These are phyloP conservation scores for Pristionchus maxplancki DNA, from an alignment of 2,888 invertebrate species.

Conservation along the genomic window DNA sequence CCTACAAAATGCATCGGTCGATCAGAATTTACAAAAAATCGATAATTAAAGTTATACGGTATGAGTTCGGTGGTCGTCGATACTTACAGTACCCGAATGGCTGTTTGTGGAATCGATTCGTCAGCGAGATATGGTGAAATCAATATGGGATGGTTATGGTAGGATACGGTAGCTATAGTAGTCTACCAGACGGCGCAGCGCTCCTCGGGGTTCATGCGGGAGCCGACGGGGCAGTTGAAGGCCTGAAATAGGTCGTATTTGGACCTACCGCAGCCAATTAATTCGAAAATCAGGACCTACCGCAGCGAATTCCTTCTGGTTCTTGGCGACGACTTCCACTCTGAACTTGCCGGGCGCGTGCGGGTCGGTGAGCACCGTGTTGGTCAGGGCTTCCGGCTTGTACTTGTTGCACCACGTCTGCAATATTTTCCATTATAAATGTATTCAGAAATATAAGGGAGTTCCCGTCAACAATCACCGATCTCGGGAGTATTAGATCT, in stretches of 20 bases:
- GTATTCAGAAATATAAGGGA: too few species aligned
- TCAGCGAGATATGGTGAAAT: not conserved
- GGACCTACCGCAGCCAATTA: not conserved
- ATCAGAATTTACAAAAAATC: not conserved
- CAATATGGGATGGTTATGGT: not conserved
- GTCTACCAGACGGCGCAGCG: slow-evolving; percentile 74
- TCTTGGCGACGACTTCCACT: slow-evolving; percentile 78
- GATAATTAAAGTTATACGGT: not conserved
- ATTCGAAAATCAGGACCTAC: slow-evolving; percentile 77
- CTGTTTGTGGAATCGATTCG: not conserved
- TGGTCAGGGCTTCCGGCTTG: slow-evolving; percentile 69
- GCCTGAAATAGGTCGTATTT: slow-evolving; percentile 77
- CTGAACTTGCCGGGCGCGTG: slow-evolving; percentile 73
- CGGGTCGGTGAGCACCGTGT: slow-evolving; percentile 73
- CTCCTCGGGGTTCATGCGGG: slow-evolving; percentile 89
- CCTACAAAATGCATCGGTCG: slow-evolving; percentile 12
- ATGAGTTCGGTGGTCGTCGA: not conserved
- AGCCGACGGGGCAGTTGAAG: slow-evolving; percentile 88
- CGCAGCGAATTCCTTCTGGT: slow-evolving; percentile 89
- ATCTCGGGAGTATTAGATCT: too few species aligned
- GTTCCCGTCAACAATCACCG: too few species aligned
- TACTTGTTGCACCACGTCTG: slow-evolving; percentile 76
- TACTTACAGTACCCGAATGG: slow-evolving; percentile 2
- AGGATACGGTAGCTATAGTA: not conserved
- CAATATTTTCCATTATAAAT: slow-evolving; percentile 42